Conservation (phyloP, 2,888 invertebrate genomes). For the Melanchra persicariae region DNA sequence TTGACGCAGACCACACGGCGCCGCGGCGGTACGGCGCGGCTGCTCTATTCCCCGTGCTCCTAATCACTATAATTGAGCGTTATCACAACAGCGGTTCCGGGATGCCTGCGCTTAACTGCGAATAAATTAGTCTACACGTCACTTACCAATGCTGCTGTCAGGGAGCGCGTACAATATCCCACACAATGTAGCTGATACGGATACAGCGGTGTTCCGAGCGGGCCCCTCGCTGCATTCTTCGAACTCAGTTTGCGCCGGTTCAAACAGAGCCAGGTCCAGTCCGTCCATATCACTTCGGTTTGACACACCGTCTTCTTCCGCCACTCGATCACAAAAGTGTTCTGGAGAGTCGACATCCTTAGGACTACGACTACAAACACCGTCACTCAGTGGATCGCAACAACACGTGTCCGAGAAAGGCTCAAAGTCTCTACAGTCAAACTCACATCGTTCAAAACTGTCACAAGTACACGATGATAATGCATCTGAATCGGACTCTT, state of each 20-base stretch:
- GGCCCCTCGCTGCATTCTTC: slow-evolving; percentile 73
- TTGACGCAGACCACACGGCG: slow-evolving; percentile 78
- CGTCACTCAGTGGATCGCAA: slow-evolving; percentile 88
- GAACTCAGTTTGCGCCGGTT: slow-evolving; percentile 88
- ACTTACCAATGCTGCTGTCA: slow-evolving; percentile 83
- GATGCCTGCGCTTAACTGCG: slow-evolving; percentile 71
- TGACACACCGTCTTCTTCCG: slow-evolving; percentile 85
- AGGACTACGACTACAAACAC: slow-evolving; percentile 88
- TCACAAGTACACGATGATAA: slow-evolving; percentile 90
- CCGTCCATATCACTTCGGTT: slow-evolving; percentile 92
- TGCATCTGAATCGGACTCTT: slow-evolving; percentile 88
- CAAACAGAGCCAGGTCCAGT: slow-evolving; percentile 92
- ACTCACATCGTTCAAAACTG: slow-evolving; percentile 90
- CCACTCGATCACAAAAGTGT: slow-evolving; percentile 82
- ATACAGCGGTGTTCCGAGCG: slow-evolving; percentile 69
- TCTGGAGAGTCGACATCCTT: slow-evolving; percentile 88
- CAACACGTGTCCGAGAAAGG: slow-evolving; percentile 92
- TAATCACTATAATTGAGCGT: slow-evolving; percentile 83
- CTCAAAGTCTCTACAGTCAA: slow-evolving; percentile 91
- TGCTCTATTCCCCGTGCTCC: slow-evolving; percentile 74
- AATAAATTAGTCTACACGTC: slow-evolving; percentile 72
- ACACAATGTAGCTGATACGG: slow-evolving; percentile 79
- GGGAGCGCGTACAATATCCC: slow-evolving; percentile 85
- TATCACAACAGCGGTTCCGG: slow-evolving; percentile 77
- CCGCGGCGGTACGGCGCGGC: slow-evolving; percentile 73